A percentile compares a stretch with the other conserved stretches of the same genome.
These are phyloP conservation scores for Phaenicophaeus curvirostris DNA, from an alignment of 2,797 vertebrate species.

Conservation along the genomic window DNA sequence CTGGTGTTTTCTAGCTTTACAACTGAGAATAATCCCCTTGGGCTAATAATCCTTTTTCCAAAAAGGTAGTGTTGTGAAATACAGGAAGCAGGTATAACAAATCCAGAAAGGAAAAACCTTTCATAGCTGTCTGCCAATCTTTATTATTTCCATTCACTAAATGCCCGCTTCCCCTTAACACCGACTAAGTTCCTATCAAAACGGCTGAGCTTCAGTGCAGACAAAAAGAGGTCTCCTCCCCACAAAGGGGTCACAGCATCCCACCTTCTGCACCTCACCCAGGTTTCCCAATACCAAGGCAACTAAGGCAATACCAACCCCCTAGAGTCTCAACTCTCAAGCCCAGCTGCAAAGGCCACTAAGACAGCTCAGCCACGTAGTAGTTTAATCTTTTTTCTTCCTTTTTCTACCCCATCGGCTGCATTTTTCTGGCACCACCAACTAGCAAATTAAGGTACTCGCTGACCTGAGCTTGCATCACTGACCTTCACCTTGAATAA, in stretches of 20 bases:
- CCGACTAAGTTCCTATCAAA: background rate
- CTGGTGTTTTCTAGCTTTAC: background rate
- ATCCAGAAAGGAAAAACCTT: background rate
- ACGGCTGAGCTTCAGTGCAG: background rate
- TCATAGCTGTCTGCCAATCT: background rate
- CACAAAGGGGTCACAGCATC: background rate
- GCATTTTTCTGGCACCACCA: background rate
- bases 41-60: background rate
- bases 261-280: background rate
- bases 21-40: background rate
- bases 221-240: background rate
- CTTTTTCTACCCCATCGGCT: background rate
- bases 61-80: background rate
- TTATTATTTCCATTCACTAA: background rate
- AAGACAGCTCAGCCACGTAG: background rate
- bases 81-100: background rate
- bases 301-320: background rate
- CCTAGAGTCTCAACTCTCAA: background rate
- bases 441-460: background rate
- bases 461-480: background rate
- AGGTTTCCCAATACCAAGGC: background rate
- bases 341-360: background rate
- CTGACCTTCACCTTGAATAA: background rate
- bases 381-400: background rate
- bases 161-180: background rate